Conservation (phyloP, 2,797 vertebrate genomes). For the Sebastolobus altivelis region DNA sequence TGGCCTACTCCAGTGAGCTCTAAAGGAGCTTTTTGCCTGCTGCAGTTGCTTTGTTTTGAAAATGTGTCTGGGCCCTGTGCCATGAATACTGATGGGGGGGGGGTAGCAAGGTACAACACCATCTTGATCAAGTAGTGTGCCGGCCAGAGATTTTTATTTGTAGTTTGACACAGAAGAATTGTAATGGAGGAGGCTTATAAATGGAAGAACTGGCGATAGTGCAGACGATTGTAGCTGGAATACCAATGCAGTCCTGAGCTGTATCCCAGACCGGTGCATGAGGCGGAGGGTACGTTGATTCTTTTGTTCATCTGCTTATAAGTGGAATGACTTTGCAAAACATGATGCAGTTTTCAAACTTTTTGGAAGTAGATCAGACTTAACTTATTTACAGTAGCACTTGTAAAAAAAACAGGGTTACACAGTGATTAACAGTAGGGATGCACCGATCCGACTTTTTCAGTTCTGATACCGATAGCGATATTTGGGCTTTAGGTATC, state of each 20-base stretch:
- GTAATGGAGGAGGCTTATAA: conserved; percentile 50
- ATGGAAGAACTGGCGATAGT: conserved; percentile 52
- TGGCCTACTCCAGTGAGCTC: conserved; percentile 36
- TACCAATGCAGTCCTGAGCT: conserved; percentile 48
- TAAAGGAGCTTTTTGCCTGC: conserved; percentile 36
- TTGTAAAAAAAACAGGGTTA: background rate
- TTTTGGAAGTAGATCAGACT: background rate
- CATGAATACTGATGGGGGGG: conserved; percentile 63
- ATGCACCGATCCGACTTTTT: background rate
- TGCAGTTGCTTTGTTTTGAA: conserved; percentile 64
- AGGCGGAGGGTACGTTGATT: background rate
- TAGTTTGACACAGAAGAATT: conserved; percentile 57
- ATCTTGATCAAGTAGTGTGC: conserved; percentile 54
- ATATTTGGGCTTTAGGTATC: too few species aligned
- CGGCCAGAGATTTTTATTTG: conserved; percentile 57
- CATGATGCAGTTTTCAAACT: background rate
- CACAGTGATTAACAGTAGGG: background rate
- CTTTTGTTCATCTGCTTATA: background rate
- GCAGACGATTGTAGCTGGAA: conserved; percentile 46
- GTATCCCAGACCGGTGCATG: conserved; percentile 6
- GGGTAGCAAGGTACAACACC: conserved; percentile 21
- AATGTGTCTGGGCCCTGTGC: conserved; percentile 33
- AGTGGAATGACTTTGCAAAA: background rate
- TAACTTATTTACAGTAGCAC: background rate
- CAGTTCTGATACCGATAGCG: too few species aligned